Conservation (phyloP, 2,797 vertebrate species). For the Varecia variegata region DNA sequence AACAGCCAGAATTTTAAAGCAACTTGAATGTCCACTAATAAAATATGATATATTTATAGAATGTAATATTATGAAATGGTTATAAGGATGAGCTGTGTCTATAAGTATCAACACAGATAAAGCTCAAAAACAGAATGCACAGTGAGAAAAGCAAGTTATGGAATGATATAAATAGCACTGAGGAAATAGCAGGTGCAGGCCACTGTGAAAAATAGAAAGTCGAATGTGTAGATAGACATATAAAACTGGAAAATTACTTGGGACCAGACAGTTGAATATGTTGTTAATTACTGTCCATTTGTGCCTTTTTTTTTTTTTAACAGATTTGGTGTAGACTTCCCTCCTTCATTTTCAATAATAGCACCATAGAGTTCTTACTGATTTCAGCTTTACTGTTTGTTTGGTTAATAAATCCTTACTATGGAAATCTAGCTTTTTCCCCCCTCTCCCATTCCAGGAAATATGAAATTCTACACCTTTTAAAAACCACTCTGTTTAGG, state of each 20-base stretch:
- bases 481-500: background rate
- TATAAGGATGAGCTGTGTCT: background rate
- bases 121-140: background rate
- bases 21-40: background rate
- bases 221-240: background rate
- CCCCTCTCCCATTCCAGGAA: background rate
- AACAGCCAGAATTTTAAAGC: background rate
- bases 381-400: constrained; percentile 3
- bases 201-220: background rate
- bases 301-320: background rate
- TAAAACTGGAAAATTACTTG: background rate
- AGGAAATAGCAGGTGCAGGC: background rate
- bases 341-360: background rate
- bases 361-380: background rate
- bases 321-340: background rate
- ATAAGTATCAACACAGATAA: background rate
- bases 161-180: background rate
- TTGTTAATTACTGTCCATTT: background rate
- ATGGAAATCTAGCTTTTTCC: background rate
- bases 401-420: background rate
- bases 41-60: background rate
- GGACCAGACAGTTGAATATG: background rate
- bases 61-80: background rate
- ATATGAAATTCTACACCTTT: background rate
- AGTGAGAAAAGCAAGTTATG: background rate